Percentiles rank a stretch among this genome's conserved stretches.
Evolutionary conservation across 2,797 vertebrate species (phyloP).

Genomic region (Cuniculus paca): DNA sequence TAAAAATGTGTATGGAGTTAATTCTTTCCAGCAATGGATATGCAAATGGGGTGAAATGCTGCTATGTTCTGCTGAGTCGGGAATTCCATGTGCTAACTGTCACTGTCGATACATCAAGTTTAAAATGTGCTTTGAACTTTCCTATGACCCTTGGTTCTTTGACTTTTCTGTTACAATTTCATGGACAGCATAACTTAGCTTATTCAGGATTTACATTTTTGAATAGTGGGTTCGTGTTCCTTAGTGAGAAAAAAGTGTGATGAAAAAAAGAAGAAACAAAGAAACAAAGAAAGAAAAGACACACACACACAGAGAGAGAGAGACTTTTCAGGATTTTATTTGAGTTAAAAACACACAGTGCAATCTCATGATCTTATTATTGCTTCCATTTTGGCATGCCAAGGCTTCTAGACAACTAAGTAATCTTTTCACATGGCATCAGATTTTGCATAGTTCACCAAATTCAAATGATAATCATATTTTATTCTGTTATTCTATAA

Average conservation of each 20-base stretch:
- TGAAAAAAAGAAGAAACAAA: background rate
- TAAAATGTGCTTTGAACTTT: slow-evolving; percentile 22
- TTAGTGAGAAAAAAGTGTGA: background rate
- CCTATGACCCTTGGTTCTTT: background rate
- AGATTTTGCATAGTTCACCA: background rate
- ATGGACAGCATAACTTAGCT: background rate
- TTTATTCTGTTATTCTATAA: background rate
- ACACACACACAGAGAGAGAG: background rate
- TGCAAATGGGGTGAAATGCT: background rate
- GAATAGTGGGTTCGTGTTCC: background rate
- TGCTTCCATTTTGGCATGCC: background rate
- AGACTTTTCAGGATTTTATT: background rate
- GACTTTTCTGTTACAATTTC: background rate
- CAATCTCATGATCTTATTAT: background rate
- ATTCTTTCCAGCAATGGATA: background rate
- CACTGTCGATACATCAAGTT: slow-evolving; percentile 30
- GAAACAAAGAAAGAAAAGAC: too few species aligned
- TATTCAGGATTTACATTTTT: slow-evolving; percentile 21
- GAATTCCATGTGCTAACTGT: background rate
- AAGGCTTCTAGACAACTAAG: background rate
- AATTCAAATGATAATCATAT: background rate
- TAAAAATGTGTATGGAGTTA: background rate
- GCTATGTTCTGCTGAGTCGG: slow-evolving; percentile 42
- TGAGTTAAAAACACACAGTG: background rate
- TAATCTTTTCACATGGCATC: background rate